phyloP scores from a whole-genome alignment of 1,140 invertebrate species.

The Steinernema feltiae region DNA sequence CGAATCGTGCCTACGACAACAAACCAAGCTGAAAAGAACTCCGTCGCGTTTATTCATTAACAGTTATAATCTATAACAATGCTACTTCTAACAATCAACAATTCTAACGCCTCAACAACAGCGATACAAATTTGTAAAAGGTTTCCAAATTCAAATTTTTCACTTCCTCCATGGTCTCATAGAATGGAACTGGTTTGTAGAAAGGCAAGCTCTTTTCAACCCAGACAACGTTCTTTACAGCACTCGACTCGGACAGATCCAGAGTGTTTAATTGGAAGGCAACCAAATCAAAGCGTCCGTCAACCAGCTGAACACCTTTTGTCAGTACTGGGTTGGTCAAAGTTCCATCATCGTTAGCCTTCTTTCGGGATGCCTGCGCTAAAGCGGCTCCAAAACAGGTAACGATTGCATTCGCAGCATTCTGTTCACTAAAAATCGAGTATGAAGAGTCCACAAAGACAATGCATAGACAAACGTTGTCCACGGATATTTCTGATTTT shows the following conservation, averaged over 20 bases:
- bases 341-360: not conserved
- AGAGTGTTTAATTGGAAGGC: slow-evolving; percentile 51
- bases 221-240: slow-evolving; percentile 53
- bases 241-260: slow-evolving; percentile 27
- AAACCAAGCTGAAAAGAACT: not conserved
- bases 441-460: slow-evolving; percentile 16
- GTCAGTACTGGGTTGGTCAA: slow-evolving; percentile 17
- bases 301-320: slow-evolving; percentile 45
- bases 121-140: slow-evolving; percentile 45
- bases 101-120: slow-evolving; percentile 33
- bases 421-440: slow-evolving; percentile 44
- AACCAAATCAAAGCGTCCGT: slow-evolving; percentile 51
- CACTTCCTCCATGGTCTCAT: slow-evolving; percentile 45
- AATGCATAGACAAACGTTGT: slow-evolving; percentile 41
- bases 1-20: not conserved
- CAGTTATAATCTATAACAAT: not conserved
- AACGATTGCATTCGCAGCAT: slow-evolving; percentile 52
- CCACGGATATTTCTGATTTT: slow-evolving; percentile 56
- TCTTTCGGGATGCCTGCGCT: slow-evolving; percentile 39
- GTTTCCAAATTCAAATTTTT: slow-evolving; percentile 46
- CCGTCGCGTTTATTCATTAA: not conserved
- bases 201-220: slow-evolving; percentile 49
- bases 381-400: slow-evolving; percentile 51
- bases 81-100: slow-evolving; percentile 8
- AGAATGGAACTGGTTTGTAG: slow-evolving; percentile 47